A percentile compares a stretch with the other conserved stretches of the same genome.
Conservation (phyloP, 2,888 invertebrate genomes). For the Scaeva pyrastri region DNA sequence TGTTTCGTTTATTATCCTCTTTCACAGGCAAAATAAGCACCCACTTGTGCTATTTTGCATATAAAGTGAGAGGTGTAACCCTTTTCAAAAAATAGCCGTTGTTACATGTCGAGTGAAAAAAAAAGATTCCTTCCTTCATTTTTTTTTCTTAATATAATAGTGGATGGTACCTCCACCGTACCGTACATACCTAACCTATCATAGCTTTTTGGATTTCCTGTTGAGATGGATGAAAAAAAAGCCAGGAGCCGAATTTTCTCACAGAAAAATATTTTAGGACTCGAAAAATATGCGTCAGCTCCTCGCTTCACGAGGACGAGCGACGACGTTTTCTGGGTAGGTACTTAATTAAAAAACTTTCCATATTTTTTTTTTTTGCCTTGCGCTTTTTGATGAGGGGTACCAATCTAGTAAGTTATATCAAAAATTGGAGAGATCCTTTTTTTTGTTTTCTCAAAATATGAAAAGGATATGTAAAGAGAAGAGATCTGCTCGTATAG, state of each 20-base stretch:
- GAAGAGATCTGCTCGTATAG: slow-evolving; percentile 23
- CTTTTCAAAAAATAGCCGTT: slow-evolving; percentile 72
- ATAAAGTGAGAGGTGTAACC: slow-evolving; percentile 67
- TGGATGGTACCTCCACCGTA: not conserved
- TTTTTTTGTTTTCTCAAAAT: slow-evolving; percentile 41
- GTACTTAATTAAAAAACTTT: slow-evolving; percentile 59
- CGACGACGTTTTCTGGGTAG: slow-evolving; percentile 24
- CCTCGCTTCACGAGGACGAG: not conserved
- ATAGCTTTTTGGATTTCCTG: slow-evolving; percentile 10
- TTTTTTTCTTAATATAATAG: slow-evolving; percentile 33
- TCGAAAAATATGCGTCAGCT: slow-evolving; percentile 50
- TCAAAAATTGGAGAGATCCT: slow-evolving; percentile 16
- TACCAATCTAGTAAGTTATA: not conserved
- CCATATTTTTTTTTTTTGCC: not conserved
- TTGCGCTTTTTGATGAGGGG: not conserved
- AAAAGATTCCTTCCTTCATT: slow-evolving; percentile 14
- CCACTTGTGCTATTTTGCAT: slow-evolving; percentile 63
- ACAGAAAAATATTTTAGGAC: slow-evolving; percentile 24
- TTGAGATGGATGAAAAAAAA: slow-evolving; percentile 8
- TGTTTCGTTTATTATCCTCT: slow-evolving; percentile 64
- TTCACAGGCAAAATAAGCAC: slow-evolving; percentile 60
- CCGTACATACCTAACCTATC: not conserved
- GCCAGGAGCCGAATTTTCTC: slow-evolving; percentile 41
- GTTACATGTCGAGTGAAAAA: slow-evolving; percentile 61
- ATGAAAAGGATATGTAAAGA: slow-evolving; percentile 53